Base-by-base conservation (phyloP, 2,888 invertebrate species). In the Polydrusus pterygomalis region DNA sequence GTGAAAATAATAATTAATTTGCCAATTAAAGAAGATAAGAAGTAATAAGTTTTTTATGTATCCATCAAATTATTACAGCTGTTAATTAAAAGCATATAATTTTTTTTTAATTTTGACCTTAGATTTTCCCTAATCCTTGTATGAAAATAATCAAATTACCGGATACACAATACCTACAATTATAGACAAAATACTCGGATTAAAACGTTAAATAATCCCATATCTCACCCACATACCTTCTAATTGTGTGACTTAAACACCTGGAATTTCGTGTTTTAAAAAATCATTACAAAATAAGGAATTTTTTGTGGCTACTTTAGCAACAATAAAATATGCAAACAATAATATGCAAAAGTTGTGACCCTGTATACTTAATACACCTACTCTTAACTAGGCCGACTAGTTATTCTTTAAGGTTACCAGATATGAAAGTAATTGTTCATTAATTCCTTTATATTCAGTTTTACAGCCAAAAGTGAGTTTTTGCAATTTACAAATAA, bases 381-480 rank as follows among this genome's bases (percentile, higher is more conserved):
- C 82, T 80, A 82, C 82, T 78, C 80, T 58, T 79, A 81, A 80
- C 78, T 82, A 78, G 82, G 80, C 79, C 79, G 75, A 75, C 79
- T 76, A 70, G 77, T 77, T 77, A 70, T 71, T 78, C 74, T 77
- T 69, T 82, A 82, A 82, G 81, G 82, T 82, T 82, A 81, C 79
- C 64, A 77, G 79, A 80, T 81, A 81, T 80, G 82, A 81, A 82
- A 81, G 81, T 81, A 80, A 81, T 80, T 80, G 79, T 80, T 79
- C 70, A 72, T 70, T 74, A 76, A 73, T 58, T 77, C 67, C 75
- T 77, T 70, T 74, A 62, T 77, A 62, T 77, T 62, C 63, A 45
- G 40, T 43, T 69, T 56, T 56, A 45, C 25, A 58, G 58, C 68
- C 68, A 69, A 69, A 69, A 69, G 54, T 51, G 51, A 67, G 67